Evolutionary conservation across 2,888 invertebrate species (phyloP).

Genomic region (Drosophila formosana): DNA sequence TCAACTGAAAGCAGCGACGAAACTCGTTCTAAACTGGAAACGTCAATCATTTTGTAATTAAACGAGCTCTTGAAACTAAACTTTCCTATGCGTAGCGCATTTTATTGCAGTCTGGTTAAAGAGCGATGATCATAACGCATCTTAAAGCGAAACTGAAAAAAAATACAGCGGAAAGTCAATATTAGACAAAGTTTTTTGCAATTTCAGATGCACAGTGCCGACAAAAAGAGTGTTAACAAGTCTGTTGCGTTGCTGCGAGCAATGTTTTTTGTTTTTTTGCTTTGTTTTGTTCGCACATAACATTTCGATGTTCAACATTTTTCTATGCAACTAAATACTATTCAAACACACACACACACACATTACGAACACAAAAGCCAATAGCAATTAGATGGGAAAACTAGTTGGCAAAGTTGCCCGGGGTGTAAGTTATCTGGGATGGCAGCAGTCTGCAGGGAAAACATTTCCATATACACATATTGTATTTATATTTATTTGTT

Average conservation of each 20-base stretch:
- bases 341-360: constrained; percentile 29
- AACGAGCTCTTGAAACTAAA: constrained; percentile 1
- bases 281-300: constrained; percentile 18
- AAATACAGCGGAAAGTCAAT: constrained; percentile 13
- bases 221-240: constrained; percentile 12
- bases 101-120: background rate
- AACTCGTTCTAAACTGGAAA: constrained; percentile 12
- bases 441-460: constrained; percentile 33
- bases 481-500: constrained; percentile 4
- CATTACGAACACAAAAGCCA: constrained; percentile 33
- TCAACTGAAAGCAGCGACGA: background rate
- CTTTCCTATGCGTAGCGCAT: constrained; percentile 4
- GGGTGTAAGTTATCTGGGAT: constrained; percentile 16
- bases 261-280: background rate
- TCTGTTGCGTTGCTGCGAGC: background rate
- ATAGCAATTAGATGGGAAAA: constrained; percentile 60
- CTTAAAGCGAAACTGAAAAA: background rate
- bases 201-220: constrained; percentile 6
- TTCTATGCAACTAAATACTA: constrained; percentile 41
- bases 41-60: constrained; percentile 17
- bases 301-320: constrained; percentile 39
- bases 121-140: background rate
- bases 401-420: constrained; percentile 45
- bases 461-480: constrained; percentile 32
- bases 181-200: constrained; percentile 7